Evolutionary conservation across 1,140 invertebrate genomes (phyloP).

Genomic region (Belonocnema kinseyi): DNA sequence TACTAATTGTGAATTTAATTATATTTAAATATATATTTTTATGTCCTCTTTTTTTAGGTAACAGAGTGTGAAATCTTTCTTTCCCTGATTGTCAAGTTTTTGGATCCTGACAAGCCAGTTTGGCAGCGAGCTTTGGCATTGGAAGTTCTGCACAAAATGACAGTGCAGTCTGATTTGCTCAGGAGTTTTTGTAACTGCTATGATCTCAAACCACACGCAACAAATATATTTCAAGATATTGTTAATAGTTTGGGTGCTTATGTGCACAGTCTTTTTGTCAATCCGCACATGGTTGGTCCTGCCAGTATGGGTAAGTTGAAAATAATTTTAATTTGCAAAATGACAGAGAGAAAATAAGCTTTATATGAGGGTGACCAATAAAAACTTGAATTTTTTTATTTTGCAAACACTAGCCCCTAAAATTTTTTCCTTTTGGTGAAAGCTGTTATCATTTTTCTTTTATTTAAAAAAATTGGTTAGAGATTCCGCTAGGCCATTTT

Average conservation of each 20-base stretch:
- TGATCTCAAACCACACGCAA: conserved; percentile 94
- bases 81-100: conserved; percentile 96
- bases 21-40: background rate
- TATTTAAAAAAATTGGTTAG: too few species aligned
- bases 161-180: conserved; percentile 90
- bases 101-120: conserved; percentile 95
- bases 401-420: too few species aligned
- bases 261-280: conserved; percentile 95
- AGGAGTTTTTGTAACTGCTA: conserved; percentile 96
- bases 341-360: too few species aligned
- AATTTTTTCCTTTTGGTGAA: too few species aligned
- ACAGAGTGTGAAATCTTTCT: conserved; percentile 99
- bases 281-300: conserved; percentile 76
- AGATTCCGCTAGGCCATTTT: too few species aligned
- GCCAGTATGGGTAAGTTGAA: conserved; percentile 65
- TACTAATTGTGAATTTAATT: background rate
- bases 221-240: conserved; percentile 96
- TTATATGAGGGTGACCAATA: too few species aligned
- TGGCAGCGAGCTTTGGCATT: conserved; percentile 97
- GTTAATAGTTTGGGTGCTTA: conserved; percentile 96
- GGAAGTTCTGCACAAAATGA: conserved; percentile 97
- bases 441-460: too few species aligned
- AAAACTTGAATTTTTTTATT: too few species aligned
- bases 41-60: conserved; percentile 78
- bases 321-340: conserved; percentile 16